Percentiles rank a stretch among this genome's conserved stretches.
Conservation (phyloP, 2,797 vertebrate species). For the Myripristis jacobus region DNA sequence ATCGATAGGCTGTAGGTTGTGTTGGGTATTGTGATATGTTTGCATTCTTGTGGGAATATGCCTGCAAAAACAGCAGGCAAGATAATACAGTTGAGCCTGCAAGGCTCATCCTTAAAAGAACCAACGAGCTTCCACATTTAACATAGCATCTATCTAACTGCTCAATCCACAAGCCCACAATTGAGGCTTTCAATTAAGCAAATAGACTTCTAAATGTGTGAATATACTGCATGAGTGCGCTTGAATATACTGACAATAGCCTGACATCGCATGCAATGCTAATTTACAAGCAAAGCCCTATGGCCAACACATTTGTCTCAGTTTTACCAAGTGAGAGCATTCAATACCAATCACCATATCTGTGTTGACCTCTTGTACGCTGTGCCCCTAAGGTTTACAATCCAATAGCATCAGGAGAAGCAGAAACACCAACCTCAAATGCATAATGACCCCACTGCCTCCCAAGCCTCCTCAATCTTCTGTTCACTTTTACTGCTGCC, state of each 20-base stretch:
- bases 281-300: conserved; percentile 13
- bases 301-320: conserved; percentile 19
- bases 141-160: conserved; percentile 5
- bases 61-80: not conserved
- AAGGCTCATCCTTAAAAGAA: not conserved
- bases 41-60: not conserved
- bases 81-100: not conserved
- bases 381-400: conserved; percentile 38
- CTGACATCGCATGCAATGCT: not conserved
- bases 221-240: not conserved
- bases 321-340: conserved; percentile 10
- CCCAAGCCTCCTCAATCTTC: conserved; percentile 30
- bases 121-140: not conserved
- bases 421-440: conserved; percentile 48
- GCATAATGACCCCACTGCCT: conserved; percentile 57
- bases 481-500: conserved; percentile 42
- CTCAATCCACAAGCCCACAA: not conserved
- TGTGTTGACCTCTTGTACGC: conserved; percentile 38
- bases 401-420: conserved; percentile 46
- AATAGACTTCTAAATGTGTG: not conserved
- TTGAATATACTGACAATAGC: not conserved
- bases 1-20: not conserved
- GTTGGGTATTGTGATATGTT: not conserved
- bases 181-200: not conserved
- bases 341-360: conserved; percentile 25